Conservation (phyloP, 2,888 invertebrate species). For the Heliconius charithonia region DNA sequence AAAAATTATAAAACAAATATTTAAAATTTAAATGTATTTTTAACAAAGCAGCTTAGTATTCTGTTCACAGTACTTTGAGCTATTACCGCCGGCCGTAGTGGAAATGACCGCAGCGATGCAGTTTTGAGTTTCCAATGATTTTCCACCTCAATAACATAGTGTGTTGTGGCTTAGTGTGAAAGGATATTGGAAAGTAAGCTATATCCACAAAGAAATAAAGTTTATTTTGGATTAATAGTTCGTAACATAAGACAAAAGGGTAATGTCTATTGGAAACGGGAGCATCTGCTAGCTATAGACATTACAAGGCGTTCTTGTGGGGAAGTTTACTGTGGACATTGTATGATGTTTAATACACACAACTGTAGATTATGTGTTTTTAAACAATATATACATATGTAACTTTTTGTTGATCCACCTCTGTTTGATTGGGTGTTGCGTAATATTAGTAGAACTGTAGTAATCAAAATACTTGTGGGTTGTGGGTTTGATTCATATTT, state of each 20-base stretch:
- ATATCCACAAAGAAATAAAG: slow-evolving; percentile 24
- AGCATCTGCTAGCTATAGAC: slow-evolving; percentile 76
- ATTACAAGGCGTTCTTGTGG: slow-evolving; percentile 70
- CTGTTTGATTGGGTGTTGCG: too few relatives aligned
- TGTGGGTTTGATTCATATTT: too few relatives aligned
- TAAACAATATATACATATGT: too few relatives aligned
- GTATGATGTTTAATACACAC: slow-evolving; percentile 43
- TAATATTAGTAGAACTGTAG: too few relatives aligned
- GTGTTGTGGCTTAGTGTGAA: slow-evolving; percentile 22
- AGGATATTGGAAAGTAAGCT: slow-evolving; percentile 16
- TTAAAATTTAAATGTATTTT: slow-evolving; percentile 27
- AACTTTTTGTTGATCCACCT: too few relatives aligned
- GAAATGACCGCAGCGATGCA: slow-evolving; percentile 54
- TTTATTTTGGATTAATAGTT: slow-evolving; percentile 24
- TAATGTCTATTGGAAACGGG: slow-evolving; percentile 70
- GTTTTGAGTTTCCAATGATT: slow-evolving; percentile 71
- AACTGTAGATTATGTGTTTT: slow-evolving; percentile 35
- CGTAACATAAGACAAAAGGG: slow-evolving; percentile 69
- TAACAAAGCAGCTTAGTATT: slow-evolving; percentile 34
- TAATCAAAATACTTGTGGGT: too few relatives aligned
- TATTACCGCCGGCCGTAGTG: slow-evolving; percentile 41
- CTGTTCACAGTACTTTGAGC: slow-evolving; percentile 34
- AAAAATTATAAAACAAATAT: not conserved
- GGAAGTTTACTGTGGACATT: slow-evolving; percentile 55
- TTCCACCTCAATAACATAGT: slow-evolving; percentile 63